A percentile compares a stretch with the other conserved stretches of the same genome.
Evolutionary conservation across 2,797 vertebrate genomes (phyloP).

Genomic region (Muscicapa comitata): DNA sequence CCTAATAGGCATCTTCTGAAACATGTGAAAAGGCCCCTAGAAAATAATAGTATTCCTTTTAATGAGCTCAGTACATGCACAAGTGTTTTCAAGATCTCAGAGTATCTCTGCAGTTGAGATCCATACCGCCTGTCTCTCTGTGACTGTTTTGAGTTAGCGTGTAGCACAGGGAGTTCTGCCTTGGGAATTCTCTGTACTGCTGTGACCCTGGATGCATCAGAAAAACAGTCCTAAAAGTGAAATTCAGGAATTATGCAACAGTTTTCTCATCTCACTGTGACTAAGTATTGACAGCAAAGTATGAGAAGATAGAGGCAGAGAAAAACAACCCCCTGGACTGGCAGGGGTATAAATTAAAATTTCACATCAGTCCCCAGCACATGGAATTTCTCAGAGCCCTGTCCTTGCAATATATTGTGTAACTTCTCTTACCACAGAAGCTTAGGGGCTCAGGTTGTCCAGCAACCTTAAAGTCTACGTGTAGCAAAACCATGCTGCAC

Average conservation of each 20-base stretch:
- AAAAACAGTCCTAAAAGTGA: neutral
- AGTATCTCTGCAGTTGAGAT: neutral
- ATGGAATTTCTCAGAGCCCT: neutral
- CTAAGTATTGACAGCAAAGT: neutral
- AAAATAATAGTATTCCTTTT: neutral
- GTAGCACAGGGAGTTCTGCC: neutral
- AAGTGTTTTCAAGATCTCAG: neutral
- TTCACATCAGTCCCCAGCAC: neutral
- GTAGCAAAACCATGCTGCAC: rapidly evolving
- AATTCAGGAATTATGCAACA: neutral
- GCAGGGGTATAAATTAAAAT: neutral
- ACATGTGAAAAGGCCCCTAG: neutral
- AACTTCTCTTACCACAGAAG: neutral
- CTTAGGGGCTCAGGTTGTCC: neutral
- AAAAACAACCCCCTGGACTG: neutral
- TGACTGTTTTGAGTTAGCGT: neutral
- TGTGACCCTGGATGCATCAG: neutral
- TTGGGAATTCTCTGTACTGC: neutral
- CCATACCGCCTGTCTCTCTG: neutral
- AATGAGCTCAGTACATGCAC: neutral
- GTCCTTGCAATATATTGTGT: neutral
- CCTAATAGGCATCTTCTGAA: neutral
- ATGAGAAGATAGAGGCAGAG: neutral
- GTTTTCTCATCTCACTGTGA: neutral
- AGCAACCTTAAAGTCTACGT: neutral